Evolutionary conservation across 2,888 invertebrate genomes (phyloP).

Genomic region (Rhagium mordax): DNA sequence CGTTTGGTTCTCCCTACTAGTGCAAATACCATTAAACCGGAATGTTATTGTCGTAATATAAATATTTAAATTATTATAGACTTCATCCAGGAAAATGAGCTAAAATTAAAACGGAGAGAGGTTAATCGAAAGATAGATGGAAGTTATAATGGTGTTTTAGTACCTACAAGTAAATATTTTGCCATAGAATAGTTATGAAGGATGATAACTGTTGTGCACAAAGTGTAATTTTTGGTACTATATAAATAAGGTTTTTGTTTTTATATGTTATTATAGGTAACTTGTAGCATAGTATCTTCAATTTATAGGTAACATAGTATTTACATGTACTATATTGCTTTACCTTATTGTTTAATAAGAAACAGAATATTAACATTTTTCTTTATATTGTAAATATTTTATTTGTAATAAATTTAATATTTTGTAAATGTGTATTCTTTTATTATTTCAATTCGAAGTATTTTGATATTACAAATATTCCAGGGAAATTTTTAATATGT

Average conservation of each 20-base stretch:
- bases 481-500: too few relatives aligned
- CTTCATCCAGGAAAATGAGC: neutral
- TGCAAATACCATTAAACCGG: neutral
- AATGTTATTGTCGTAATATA: neutral
- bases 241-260: neutral
- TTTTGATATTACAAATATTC: too few relatives aligned
- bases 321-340: too few relatives aligned
- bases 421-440: neutral
- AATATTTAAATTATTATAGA: neutral
- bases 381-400: neutral
- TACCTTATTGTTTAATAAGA: neutral
- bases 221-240: neutral
- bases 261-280: neutral
- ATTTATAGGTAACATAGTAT: neutral
- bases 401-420: slow-evolving; percentile 1
- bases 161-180: neutral
- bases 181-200: neutral
- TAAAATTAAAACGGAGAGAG: neutral
- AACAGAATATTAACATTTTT: neutral
- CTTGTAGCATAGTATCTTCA: neutral
- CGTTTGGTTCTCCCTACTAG: neutral
- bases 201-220: neutral
- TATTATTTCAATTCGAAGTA: too few relatives aligned
- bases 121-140: neutral
- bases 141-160: neutral